A percentile compares a stretch with the other conserved stretches of the same genome.
Evolutionary conservation across 2,888 invertebrate genomes (phyloP).

Genomic region (Lepidocyrtoides sp.): DNA sequence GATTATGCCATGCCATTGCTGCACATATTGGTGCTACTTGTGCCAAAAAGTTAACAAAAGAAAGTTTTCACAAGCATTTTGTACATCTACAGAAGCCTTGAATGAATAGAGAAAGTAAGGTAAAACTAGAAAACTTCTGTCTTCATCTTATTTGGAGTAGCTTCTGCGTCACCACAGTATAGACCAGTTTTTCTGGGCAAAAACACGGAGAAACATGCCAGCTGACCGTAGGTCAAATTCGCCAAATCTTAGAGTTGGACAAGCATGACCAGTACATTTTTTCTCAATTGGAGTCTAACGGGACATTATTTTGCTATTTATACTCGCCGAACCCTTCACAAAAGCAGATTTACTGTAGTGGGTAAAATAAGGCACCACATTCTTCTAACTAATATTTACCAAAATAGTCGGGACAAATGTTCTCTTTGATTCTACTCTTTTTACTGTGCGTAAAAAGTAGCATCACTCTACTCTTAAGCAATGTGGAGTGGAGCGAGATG

Average conservation of each 20-base stretch:
- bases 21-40: not conserved
- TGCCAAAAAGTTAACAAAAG: conserved; percentile 1
- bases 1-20: too few species aligned
- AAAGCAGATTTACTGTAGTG: too few species aligned
- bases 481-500: too few species aligned
- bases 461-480: too few species aligned
- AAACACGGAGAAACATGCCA: not conserved
- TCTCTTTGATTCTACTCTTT: too few species aligned
- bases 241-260: conserved; percentile 60
- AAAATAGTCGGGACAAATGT: too few species aligned
- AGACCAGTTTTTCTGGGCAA: too few species aligned
- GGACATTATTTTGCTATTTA: conserved; percentile 15
- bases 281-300: conserved; percentile 34
- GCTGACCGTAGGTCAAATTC: conserved; percentile 57
- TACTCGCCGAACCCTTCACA: not conserved
- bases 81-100: not conserved
- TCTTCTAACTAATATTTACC: too few species aligned
- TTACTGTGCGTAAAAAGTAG: too few species aligned
- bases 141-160: not conserved
- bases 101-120: not conserved
- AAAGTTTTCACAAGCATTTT: not conserved
- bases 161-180: too few species aligned
- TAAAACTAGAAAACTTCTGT: not conserved
- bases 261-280: conserved; percentile 74
- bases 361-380: too few species aligned